Conservation (phyloP, 2,797 vertebrate species). For the Picus viridis region DNA sequence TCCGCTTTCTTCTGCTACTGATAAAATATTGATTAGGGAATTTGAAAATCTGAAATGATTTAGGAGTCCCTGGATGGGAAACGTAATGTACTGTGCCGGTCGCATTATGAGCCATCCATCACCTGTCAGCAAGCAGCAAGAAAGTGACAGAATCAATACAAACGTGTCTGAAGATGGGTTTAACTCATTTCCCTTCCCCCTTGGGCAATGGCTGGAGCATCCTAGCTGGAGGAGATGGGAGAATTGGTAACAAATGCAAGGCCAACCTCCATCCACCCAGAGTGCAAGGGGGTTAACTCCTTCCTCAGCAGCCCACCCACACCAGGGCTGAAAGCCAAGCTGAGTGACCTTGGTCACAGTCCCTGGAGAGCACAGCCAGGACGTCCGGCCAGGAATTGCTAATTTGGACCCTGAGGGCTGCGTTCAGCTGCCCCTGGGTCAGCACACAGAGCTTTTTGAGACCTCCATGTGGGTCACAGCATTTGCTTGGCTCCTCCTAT, state of each 20-base stretch:
- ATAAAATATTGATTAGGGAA: conserved; percentile 86
- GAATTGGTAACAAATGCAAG: not conserved
- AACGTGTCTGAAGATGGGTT: conserved; percentile 79
- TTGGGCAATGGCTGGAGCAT: conserved; percentile 37
- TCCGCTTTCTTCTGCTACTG: conserved; percentile 71
- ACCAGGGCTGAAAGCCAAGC: not conserved
- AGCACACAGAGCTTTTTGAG: not conserved
- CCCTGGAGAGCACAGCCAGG: accelerated
- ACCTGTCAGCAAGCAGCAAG: conserved; percentile 80
- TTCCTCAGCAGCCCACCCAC: not conserved
- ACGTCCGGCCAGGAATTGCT: not conserved
- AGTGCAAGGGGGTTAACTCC: not conserved
- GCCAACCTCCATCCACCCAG: not conserved
- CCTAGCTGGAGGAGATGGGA: not conserved
- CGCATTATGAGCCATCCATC: conserved; percentile 79
- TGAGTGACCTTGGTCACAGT: not conserved
- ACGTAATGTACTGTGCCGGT: conserved; percentile 79
- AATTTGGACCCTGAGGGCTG: not conserved
- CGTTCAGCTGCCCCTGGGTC: accelerated
- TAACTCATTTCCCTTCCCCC: conserved; percentile 78
- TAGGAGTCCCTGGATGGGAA: conserved; percentile 77
- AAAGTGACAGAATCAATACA: conserved; percentile 83
- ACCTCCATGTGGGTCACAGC: accelerated
- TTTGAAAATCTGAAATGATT: conserved; percentile 84
- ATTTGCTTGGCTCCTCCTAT: not conserved